A percentile compares a stretch with the other conserved stretches of the same genome.
phyloP scores from a whole-genome alignment of 1,140 invertebrate genomes.

The Triops longicaudatus region DNA sequence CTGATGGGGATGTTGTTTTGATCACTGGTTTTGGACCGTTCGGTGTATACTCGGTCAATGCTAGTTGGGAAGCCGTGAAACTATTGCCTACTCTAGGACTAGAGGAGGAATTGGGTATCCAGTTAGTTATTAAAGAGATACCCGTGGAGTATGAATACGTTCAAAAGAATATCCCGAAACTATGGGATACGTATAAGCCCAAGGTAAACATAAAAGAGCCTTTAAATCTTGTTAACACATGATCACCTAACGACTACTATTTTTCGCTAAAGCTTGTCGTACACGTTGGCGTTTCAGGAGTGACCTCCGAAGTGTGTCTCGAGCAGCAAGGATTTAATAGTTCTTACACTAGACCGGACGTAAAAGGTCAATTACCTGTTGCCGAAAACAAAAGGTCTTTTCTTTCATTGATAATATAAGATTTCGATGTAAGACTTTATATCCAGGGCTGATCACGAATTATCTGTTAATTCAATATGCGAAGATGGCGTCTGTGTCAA shows the following conservation, averaged over 20 bases:
- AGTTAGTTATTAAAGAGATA: conserved; percentile 51
- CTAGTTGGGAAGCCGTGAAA: conserved; percentile 67
- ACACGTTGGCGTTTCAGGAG: conserved; percentile 41
- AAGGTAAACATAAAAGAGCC: conserved; percentile 43
- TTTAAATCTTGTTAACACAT: neutral
- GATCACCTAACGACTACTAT: neutral
- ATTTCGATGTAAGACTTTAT: neutral
- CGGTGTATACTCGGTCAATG: conserved; percentile 53
- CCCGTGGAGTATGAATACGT: conserved; percentile 58
- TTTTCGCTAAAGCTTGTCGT: conserved; percentile 37
- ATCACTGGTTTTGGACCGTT: conserved; percentile 71
- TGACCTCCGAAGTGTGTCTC: conserved; percentile 39
- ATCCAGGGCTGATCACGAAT: neutral
- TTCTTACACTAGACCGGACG: conserved; percentile 38
- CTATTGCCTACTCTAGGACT: conserved; percentile 42
- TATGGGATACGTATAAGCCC: conserved; percentile 57
- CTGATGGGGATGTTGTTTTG: conserved; percentile 36
- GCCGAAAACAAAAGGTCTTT: neutral
- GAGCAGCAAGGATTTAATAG: conserved; percentile 40
- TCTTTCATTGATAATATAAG: neutral
- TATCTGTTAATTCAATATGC: neutral
- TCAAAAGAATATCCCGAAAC: conserved; percentile 47
- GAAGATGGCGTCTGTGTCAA: conserved; percentile 36
- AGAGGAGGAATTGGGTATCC: conserved; percentile 40
- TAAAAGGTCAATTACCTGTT: conserved; percentile 34